These are phyloP conservation scores for Platerodrilus igneus DNA, from an alignment of 2,888 invertebrate species.

Conservation along the genomic window DNA sequence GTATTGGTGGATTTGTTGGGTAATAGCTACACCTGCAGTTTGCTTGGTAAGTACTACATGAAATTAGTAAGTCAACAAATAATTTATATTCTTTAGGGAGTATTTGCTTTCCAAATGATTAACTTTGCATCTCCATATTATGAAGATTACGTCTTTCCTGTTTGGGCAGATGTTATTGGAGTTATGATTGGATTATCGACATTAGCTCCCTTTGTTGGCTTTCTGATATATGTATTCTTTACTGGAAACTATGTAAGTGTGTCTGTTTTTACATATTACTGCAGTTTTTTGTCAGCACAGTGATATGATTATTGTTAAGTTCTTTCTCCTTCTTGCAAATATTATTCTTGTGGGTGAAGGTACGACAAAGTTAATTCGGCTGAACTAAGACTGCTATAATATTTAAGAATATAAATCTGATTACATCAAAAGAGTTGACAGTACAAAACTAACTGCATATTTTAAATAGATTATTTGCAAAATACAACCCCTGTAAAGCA, in stretches of 20 bases:
- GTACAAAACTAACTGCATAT: too few species aligned
- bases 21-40: conserved; percentile 62
- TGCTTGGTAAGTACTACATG: conserved; percentile 59
- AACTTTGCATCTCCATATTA: conserved; percentile 62
- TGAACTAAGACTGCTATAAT: too few species aligned
- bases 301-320: too few species aligned
- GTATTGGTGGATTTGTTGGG: conserved; percentile 74
- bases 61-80: background rate
- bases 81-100: conserved; percentile 52
- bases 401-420: too few species aligned
- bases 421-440: too few species aligned
- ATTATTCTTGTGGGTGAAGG: too few species aligned
- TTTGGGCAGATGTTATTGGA: conserved; percentile 66
- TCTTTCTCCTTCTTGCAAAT: too few species aligned
- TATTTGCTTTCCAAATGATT: conserved; percentile 67
- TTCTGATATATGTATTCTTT: conserved; percentile 51
- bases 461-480: too few species aligned
- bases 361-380: too few species aligned
- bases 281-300: background rate
- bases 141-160: conserved; percentile 63
- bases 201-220: conserved; percentile 62
- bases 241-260: conserved; percentile 46
- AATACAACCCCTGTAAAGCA: too few species aligned
- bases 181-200: conserved; percentile 69
- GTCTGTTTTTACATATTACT: background rate